Conservation (phyloP, 2,888 invertebrate species). For the Drosophila borborema region DNA sequence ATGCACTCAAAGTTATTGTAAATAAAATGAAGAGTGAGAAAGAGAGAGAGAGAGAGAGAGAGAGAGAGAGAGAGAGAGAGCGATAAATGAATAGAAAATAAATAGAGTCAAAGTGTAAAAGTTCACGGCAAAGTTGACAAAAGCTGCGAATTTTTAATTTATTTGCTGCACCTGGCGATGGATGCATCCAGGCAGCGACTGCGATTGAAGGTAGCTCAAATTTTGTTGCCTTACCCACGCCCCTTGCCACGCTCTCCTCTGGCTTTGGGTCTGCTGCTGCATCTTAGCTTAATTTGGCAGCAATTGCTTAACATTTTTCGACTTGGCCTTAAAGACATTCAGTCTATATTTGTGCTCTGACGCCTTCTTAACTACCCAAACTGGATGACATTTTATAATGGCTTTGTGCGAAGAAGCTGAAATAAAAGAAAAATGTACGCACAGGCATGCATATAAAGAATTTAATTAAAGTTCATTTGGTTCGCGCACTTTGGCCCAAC, state of each 20-base stretch:
- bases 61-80: neutral
- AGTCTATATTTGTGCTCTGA: neutral
- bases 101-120: constrained; percentile 56
- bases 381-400: constrained; percentile 61
- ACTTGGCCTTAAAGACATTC: neutral
- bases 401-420: constrained; percentile 44
- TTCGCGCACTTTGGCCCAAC: constrained; percentile 38
- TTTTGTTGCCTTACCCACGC: neutral
- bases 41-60: neutral
- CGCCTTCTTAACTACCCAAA: constrained; percentile 1
- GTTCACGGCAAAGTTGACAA: constrained; percentile 57
- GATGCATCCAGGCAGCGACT: constrained; percentile 7
- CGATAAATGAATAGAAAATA: constrained; percentile 18
- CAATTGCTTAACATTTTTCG: neutral
- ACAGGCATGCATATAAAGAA: constrained; percentile 68
- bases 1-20: constrained; percentile 48
- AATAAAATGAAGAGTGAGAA: constrained; percentile 12
- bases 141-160: constrained; percentile 63
- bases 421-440: constrained; percentile 48
- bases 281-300: neutral
- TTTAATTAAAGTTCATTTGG: constrained; percentile 77
- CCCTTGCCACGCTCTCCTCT: neutral
- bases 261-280: constrained; percentile 3
- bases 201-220: constrained; percentile 9
- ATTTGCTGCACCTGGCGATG: constrained; percentile 46